Evolutionary conservation across 2,113 vertebrate species (phyloP).

Genomic region (Tetrao urogallus): DNA sequence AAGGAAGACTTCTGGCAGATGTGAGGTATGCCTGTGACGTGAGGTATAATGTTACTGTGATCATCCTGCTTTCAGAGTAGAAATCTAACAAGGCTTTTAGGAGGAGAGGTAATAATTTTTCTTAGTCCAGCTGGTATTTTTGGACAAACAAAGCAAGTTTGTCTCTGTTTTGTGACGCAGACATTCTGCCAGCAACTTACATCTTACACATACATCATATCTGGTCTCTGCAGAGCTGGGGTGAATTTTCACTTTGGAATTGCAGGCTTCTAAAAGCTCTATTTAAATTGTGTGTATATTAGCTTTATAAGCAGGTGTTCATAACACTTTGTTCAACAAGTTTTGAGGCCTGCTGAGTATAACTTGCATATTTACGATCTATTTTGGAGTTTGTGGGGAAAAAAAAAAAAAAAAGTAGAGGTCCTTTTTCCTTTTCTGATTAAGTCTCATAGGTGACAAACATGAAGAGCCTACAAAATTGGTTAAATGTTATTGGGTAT

Average conservation of each 20-base stretch:
- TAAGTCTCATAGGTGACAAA: not conserved
- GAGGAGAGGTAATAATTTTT: not conserved
- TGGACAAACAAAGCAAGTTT: not conserved
- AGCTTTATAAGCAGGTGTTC: not conserved
- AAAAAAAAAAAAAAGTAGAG: not conserved
- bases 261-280: not conserved
- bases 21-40: not conserved
- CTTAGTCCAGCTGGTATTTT: not conserved
- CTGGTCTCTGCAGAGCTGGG: not conserved
- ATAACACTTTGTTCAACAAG: not conserved
- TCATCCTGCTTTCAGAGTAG: not conserved
- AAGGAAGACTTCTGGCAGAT: not conserved
- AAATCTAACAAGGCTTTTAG: not conserved
- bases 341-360: not conserved
- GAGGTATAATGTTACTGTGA: not conserved
- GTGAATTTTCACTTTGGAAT: constrained; percentile 2
- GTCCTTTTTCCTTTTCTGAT: not conserved
- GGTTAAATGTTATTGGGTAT: not conserved
- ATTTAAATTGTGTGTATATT: not conserved
- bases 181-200: not conserved
- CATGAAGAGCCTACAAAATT: not conserved
- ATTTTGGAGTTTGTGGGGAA: not conserved
- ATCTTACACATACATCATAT: not conserved
- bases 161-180: not conserved
- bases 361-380: not conserved